phyloP scores from a whole-genome alignment of 2,797 vertebrate species.

The Carcharodon carcharias region DNA sequence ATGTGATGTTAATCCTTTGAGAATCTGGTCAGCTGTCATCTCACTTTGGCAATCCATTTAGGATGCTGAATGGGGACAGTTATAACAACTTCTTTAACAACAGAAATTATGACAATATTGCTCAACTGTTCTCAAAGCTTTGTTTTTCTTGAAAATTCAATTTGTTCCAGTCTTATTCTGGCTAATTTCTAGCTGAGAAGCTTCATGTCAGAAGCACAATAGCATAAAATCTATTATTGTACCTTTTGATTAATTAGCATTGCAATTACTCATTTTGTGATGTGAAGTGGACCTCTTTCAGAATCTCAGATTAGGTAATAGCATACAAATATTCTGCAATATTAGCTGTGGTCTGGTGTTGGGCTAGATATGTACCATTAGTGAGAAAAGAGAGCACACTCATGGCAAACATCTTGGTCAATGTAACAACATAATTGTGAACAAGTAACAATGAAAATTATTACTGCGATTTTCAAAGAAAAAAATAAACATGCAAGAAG shows the following conservation, averaged over 20 bases:
- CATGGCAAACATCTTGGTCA: slow-evolving; percentile 18
- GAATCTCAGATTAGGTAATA: neutral
- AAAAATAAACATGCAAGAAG: slow-evolving; percentile 16
- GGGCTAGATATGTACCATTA: neutral
- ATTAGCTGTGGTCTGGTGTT: neutral
- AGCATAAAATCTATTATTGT: neutral
- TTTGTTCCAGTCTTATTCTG: neutral
- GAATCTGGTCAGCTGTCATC: neutral
- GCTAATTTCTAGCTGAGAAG: neutral
- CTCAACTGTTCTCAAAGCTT: neutral
- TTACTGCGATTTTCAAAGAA: slow-evolving; percentile 4
- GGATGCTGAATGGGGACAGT: neutral
- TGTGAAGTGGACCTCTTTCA: neutral
- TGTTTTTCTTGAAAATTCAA: neutral
- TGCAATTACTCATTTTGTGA: neutral
- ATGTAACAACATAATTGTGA: slow-evolving; percentile 11
- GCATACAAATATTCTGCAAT: neutral
- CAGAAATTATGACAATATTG: neutral
- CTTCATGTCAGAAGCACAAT: neutral
- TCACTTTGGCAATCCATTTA: neutral
- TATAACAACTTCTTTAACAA: neutral
- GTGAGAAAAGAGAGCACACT: neutral
- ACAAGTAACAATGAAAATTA: neutral
- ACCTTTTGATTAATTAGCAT: neutral
- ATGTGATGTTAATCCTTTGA: neutral